Conservation (phyloP, 92 coral and sea anemone genomes). For the Zoanthus gigantus region DNA sequence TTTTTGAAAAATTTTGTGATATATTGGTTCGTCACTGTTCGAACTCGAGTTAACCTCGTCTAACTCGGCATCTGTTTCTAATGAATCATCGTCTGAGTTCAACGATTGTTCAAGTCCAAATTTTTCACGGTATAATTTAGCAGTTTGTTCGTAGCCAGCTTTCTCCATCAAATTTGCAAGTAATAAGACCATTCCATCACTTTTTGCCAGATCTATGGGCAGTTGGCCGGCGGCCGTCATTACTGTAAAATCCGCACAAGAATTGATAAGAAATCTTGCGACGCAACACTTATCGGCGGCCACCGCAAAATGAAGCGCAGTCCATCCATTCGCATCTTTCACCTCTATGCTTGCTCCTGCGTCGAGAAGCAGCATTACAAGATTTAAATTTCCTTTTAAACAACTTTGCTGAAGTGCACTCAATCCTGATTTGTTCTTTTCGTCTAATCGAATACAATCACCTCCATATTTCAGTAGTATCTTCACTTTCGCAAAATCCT, state of each 20-base stretch:
- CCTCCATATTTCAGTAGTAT: constrained; percentile 86
- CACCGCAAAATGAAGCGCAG: constrained; percentile 77
- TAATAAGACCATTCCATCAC: constrained; percentile 73
- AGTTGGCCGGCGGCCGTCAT: constrained; percentile 76
- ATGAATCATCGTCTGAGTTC: constrained; percentile 19
- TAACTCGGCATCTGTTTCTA: background rate
- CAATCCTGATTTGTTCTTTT: constrained; percentile 73
- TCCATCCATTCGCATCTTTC: constrained; percentile 74
- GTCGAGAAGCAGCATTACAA: constrained; percentile 72
- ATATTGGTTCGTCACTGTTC: constrained; percentile 26
- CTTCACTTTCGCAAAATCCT: constrained; percentile 81
- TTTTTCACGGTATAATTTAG: constrained; percentile 79
- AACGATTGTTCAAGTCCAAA: constrained; percentile 60
- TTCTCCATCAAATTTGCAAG: constrained; percentile 72
- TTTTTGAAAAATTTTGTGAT: constrained; percentile 3
- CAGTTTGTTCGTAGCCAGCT: constrained; percentile 83
- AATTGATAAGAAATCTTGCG: constrained; percentile 74
- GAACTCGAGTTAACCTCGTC: background rate
- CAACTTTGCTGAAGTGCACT: constrained; percentile 88
- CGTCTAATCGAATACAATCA: constrained; percentile 72
- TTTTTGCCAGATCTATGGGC: constrained; percentile 80
- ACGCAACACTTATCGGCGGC: constrained; percentile 66
- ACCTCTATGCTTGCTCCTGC: constrained; percentile 77
- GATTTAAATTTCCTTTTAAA: constrained; percentile 60
- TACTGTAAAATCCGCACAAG: constrained; percentile 82